Base-by-base conservation (phyloP, 2,113 vertebrate genomes). In the Cariama cristata region DNA sequence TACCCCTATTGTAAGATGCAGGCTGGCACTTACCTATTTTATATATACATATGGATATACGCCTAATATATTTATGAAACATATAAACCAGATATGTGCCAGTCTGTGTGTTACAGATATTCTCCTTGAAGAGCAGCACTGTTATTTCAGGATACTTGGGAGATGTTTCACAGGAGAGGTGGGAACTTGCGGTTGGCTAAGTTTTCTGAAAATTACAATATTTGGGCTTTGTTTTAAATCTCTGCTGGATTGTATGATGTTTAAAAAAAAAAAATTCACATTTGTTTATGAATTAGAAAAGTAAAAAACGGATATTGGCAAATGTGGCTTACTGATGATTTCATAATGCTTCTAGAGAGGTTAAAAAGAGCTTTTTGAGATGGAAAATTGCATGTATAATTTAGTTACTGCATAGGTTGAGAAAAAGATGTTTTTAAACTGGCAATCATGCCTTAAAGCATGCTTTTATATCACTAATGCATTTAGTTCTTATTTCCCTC, bases 1-100 rank as follows among this genome's bases (percentile, higher is more conserved):
- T 38, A 8, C 8, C 23, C 6, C 1, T n/a, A 14, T 15, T 47
- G 13, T 20, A 32, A 88, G 45, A 5, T 55, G 8, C 28, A 50
- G 73, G 16, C 38, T 87, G 80, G 22, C 27, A 69, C 17, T 2
- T 5, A 0, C 1, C 16, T 60, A 2, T 75, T 64, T 38, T n/a
- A 18, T 53, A 6, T 20, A 16, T 40, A 11, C 4, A 4, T 26
- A 1, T 12, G 9, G 35, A 12, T 53, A 4, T 2, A 4, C 19
- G 4, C 2, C 0, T 35, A 35, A 21, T 1, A 3, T 33, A 22
- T 38, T 26, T 9, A 40, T 28, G 12, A 27, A 27, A 53, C 87
- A 33, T 32, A 67, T 4, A 28, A 20, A 8, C 6, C 18, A 45
- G n/a, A 1, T 32, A 5, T 6, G 9, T 33, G 17, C 9, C 66